Conservation (phyloP, 2,113 vertebrate genomes). For the Corydoras sp. region DNA sequence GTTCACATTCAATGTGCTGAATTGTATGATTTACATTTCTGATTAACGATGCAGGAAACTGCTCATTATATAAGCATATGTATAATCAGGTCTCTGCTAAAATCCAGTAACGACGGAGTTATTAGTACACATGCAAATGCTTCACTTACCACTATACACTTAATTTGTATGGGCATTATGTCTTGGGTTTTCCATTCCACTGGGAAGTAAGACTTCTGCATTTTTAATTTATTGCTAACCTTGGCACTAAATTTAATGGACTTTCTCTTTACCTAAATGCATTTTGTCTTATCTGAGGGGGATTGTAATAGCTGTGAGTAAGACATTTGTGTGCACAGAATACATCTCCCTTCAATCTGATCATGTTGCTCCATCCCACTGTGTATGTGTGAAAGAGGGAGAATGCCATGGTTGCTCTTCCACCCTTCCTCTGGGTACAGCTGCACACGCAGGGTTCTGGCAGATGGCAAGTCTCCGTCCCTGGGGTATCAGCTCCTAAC, state of each 20-base stretch:
- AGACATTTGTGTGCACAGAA: conserved; percentile 27
- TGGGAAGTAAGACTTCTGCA: background rate
- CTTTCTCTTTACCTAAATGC: conserved; percentile 25
- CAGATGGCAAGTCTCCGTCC: conserved; percentile 67
- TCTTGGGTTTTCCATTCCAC: background rate
- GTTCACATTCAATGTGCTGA: too few relatives aligned
- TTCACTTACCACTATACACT: background rate
- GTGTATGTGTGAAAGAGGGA: background rate
- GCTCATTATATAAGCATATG: background rate
- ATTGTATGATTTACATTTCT: background rate
- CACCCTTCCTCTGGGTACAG: conserved; percentile 43
- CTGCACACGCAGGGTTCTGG: conserved; percentile 55
- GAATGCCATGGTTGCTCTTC: conserved; percentile 14
- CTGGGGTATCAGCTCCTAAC: conserved; percentile 51
- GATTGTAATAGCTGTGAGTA: conserved; percentile 29
- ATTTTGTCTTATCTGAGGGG: conserved; percentile 25
- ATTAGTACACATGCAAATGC: background rate
- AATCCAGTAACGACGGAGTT: background rate
- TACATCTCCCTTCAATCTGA: conserved; percentile 34
- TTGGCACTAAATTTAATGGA: conserved; percentile 24
- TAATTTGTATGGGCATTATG: conserved; percentile 13
- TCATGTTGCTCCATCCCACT: conserved; percentile 28
- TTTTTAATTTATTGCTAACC: conserved; percentile 26
- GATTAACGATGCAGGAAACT: background rate
- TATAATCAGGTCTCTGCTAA: background rate